phyloP scores from a whole-genome alignment of 92 coral and sea anemone genomes.

The Heliopora coerulea region DNA sequence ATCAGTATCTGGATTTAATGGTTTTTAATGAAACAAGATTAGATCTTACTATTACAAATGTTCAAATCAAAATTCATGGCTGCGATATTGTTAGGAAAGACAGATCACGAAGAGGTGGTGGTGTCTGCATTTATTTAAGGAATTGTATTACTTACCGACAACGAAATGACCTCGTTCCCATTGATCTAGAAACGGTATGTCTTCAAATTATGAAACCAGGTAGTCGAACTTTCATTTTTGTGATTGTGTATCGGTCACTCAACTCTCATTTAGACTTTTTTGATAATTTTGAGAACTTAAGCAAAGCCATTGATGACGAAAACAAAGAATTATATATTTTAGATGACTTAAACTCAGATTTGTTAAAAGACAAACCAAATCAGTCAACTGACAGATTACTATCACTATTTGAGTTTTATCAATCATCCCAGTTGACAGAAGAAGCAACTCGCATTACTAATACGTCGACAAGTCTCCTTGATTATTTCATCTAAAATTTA shows the following conservation, averaged over 20 bases:
- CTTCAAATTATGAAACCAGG: conserved; percentile 51
- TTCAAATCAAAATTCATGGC: conserved; percentile 46
- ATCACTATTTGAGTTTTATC: not conserved
- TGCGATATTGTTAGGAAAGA: conserved; percentile 49
- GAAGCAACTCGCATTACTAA: conserved; percentile 33
- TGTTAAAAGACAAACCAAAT: conserved; percentile 8
- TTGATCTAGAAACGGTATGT: conserved; percentile 43
- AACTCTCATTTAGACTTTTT: conserved; percentile 35
- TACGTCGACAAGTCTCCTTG: not conserved
- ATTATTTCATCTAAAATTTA: conserved; percentile 4
- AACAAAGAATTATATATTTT: conserved; percentile 51
- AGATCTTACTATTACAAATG: conserved; percentile 47
- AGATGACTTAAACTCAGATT: conserved; percentile 44
- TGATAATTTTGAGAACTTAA: conserved; percentile 45
- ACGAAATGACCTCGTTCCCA: conserved; percentile 34
- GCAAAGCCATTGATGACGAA: conserved; percentile 15
- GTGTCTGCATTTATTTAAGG: conserved; percentile 47
- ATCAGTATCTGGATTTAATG: no score
- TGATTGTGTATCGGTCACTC: conserved; percentile 49
- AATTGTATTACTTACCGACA: conserved; percentile 44
- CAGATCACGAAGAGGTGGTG: conserved; percentile 53
- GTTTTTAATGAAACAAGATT: conserved; percentile 56
- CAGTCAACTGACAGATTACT: not conserved
- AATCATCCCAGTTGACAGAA: not conserved
- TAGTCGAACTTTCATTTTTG: conserved; percentile 44